Percentiles rank a stretch among this genome's conserved stretches.
phyloP scores from a whole-genome alignment of 2,797 vertebrate species.

The Botia almorhae region DNA sequence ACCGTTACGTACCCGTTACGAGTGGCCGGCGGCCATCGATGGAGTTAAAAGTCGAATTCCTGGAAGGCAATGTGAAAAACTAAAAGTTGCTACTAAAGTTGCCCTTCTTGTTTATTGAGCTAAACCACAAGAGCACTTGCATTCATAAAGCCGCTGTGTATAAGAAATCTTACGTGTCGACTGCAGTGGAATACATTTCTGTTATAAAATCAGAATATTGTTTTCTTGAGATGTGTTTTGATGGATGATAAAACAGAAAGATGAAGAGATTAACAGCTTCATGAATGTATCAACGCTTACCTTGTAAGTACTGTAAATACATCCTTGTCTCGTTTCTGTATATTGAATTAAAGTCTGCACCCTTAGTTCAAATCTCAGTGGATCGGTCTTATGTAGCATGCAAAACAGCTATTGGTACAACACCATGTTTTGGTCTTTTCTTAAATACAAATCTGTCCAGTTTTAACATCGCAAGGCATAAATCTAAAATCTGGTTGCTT shows the following conservation, averaged over 20 bases:
- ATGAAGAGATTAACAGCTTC: constrained; percentile 40
- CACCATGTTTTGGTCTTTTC: too few species aligned
- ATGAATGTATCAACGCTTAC: constrained; percentile 57
- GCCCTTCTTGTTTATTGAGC: constrained; percentile 14
- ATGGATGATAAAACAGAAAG: not conserved
- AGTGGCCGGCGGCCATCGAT: constrained; percentile 32
- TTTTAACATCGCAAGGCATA: too few species aligned
- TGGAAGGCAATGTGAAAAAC: constrained; percentile 3
- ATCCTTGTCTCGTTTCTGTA: constrained; percentile 35
- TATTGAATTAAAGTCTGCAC: constrained; percentile 53
- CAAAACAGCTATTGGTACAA: not conserved
- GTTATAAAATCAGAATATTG: constrained; percentile 10
- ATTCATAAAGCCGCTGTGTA: constrained; percentile 36
- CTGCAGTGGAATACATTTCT: constrained; percentile 28
- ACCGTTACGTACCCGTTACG: constrained; percentile 48
- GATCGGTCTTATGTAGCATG: not conserved
- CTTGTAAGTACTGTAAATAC: constrained; percentile 57
- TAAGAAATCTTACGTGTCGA: constrained; percentile 21
- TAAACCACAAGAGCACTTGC: constrained; percentile 39
- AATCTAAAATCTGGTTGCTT: too few species aligned
- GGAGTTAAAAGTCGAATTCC: constrained; percentile 21
- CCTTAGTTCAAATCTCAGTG: not conserved
- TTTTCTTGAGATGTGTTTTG: constrained; percentile 9
- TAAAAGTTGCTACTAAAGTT: constrained; percentile 2
- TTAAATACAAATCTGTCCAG: too few species aligned